Evolutionary conservation across 2,888 invertebrate genomes (phyloP).

Genomic region (Diarsia brunnea): DNA sequence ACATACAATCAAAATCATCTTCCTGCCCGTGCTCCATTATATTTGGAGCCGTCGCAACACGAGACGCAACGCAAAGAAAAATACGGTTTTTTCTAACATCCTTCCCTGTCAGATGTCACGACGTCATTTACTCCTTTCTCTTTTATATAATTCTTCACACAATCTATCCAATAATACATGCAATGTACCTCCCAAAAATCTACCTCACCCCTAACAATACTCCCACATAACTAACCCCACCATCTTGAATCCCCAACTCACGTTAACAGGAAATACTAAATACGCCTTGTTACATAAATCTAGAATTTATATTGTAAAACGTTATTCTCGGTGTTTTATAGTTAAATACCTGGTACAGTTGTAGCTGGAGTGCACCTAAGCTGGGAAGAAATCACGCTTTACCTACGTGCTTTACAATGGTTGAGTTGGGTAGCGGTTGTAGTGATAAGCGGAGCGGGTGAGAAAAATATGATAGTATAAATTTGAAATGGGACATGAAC

Average conservation of each 20-base stretch:
- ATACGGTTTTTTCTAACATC: too few relatives aligned
- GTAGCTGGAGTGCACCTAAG: constrained; percentile 45
- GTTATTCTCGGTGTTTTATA: constrained; percentile 52
- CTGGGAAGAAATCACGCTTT: constrained; percentile 69
- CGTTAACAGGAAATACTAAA: constrained; percentile 39
- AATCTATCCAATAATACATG: too few relatives aligned
- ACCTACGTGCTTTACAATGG: constrained; percentile 64
- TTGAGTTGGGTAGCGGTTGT: neutral
- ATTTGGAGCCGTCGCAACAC: too few relatives aligned
- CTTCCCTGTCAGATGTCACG: too few relatives aligned
- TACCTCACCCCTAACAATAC: constrained; percentile 1
- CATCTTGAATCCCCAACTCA: constrained; percentile 30
- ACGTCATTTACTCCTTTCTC: too few relatives aligned
- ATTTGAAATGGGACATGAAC: too few relatives aligned
- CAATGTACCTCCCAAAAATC: too few relatives aligned
- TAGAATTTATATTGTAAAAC: constrained; percentile 53
- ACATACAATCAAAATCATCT: too few relatives aligned
- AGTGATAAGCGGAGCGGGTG: constrained; percentile 44
- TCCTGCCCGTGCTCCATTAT: too few relatives aligned
- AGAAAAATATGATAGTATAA: too few relatives aligned
- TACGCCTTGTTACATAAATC: constrained; percentile 30
- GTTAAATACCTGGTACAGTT: constrained; percentile 57
- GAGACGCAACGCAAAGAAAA: too few relatives aligned
- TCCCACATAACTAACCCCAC: constrained; percentile 1
- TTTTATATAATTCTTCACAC: too few relatives aligned